Conservation (phyloP, 2,888 invertebrate genomes). For the Plebejus anna region DNA sequence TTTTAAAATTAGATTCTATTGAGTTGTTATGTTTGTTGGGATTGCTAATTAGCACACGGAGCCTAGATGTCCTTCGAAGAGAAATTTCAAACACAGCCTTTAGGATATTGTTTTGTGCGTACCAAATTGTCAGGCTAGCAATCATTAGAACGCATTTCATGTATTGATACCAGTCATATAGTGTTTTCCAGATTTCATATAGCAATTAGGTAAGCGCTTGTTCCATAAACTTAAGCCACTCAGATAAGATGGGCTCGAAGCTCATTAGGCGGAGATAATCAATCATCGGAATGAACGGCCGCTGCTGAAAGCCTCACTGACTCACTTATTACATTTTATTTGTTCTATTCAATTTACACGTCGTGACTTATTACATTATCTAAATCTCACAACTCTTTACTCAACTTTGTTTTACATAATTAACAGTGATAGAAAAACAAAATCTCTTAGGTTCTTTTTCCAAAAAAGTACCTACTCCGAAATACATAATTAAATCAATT, state of each 20-base stretch:
- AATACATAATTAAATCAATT: neutral
- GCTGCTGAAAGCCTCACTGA: slow-evolving; percentile 49
- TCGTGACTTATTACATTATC: neutral
- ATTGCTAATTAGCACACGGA: too few relatives aligned
- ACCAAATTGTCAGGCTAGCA: too few relatives aligned
- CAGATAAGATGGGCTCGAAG: slow-evolving; percentile 52
- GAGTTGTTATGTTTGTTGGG: too few relatives aligned
- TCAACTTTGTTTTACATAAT: neutral
- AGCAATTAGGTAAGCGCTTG: neutral
- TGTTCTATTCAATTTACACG: slow-evolving; percentile 19
- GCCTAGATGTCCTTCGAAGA: too few relatives aligned
- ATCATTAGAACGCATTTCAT: neutral
- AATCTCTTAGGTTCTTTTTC: too few relatives aligned
- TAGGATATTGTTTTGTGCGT: too few relatives aligned
- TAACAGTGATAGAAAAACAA: too few relatives aligned
- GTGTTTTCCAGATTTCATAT: neutral
- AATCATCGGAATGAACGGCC: slow-evolving; percentile 69
- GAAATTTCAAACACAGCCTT: too few relatives aligned
- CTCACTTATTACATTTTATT: slow-evolving; percentile 35
- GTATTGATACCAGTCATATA: neutral
- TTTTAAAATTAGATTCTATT: too few relatives aligned
- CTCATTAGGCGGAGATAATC: slow-evolving; percentile 75
- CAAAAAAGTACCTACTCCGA: neutral
- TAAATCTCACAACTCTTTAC: neutral
- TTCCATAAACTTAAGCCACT: slow-evolving; percentile 41